Base-by-base conservation (phyloP, 2,888 invertebrate genomes). In the Synergus laeviventris region DNA sequence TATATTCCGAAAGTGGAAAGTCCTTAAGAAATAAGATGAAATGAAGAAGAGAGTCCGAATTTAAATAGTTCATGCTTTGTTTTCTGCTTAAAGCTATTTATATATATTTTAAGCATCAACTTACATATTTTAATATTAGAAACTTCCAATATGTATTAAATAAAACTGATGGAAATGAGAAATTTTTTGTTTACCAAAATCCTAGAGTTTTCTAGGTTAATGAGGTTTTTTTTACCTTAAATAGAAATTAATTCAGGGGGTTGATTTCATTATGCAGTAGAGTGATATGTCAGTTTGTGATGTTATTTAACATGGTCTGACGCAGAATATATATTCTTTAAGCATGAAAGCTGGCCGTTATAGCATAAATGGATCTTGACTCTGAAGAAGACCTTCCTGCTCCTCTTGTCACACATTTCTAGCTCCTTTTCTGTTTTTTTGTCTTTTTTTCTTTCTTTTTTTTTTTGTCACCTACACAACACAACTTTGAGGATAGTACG, bases 331-430 rank as follows among this genome's bases (percentile, higher is more conserved):
- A 31, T 31, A 31, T 31, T 31, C 18, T 54, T 18, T 9, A 18
- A 9, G 18, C 18, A 54, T 54, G 18, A 18, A 54, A 54, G 18
- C 9, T 62, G 38, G 18, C 38, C 11, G 62, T 62, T 39, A n/a
- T n/a, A 62, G 62, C 39, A 62, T 39, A 38, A 62, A 62, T 62
- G 38, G 62, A 62, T 62, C 38, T 39, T 38, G 62, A 38, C 62
- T 38, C 18, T 62, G 38, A 38, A 62, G 62, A 38, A 36, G 18
- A 39, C 18, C 38, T 62, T 62, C 38, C 39, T 14, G 3, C 62
- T 9, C 18, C 18, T 38, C 5, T 38, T 18, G 38, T 62, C 38
- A 38, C 38, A 62, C 62, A 18, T n/a, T 8, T 38, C 9, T 9
- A 54, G 54, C 18, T 3, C 18, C 18, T n/a, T 62, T 38, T 62